phyloP scores from a whole-genome alignment of 2,888 invertebrate species.

The Drosophila trichaetosa region DNA sequence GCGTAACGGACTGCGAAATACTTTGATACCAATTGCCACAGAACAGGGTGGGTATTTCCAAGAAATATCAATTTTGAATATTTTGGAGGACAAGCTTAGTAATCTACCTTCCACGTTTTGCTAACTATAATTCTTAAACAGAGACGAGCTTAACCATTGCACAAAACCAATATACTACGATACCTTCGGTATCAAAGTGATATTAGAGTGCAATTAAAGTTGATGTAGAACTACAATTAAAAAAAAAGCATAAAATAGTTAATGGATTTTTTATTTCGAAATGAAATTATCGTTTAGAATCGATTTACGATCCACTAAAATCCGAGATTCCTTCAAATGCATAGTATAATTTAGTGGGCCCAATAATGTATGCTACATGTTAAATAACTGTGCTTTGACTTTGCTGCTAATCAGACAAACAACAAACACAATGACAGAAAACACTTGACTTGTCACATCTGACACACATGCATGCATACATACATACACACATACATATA shows the following conservation, averaged over 20 bases:
- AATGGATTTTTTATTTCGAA: not conserved
- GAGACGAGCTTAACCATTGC: too few species aligned
- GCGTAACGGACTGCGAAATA: not conserved
- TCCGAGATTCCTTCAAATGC: not conserved
- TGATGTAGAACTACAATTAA: not conserved
- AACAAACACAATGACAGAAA: constrained; percentile 49
- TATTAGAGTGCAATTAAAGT: not conserved
- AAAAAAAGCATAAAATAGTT: not conserved
- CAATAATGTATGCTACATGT: constrained; percentile 29
- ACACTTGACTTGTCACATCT: constrained; percentile 81
- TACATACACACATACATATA: not conserved
- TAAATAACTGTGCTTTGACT: constrained; percentile 11
- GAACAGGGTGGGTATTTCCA: not conserved
- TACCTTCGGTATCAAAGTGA: not conserved
- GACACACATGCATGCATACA: constrained; percentile 54
- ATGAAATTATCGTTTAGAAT: not conserved
- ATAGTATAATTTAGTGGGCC: not conserved
- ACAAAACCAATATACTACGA: too few species aligned
- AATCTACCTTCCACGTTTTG: too few species aligned
- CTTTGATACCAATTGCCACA: not conserved
- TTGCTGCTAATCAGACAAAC: constrained; percentile 29
- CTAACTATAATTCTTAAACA: too few species aligned
- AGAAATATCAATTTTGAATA: not conserved
- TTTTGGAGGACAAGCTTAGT: too few species aligned
- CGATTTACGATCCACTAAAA: not conserved